A percentile compares a stretch with the other conserved stretches of the same genome.
Conservation (phyloP, 2,888 invertebrate species). For the Tetanocera ferruginea region DNA sequence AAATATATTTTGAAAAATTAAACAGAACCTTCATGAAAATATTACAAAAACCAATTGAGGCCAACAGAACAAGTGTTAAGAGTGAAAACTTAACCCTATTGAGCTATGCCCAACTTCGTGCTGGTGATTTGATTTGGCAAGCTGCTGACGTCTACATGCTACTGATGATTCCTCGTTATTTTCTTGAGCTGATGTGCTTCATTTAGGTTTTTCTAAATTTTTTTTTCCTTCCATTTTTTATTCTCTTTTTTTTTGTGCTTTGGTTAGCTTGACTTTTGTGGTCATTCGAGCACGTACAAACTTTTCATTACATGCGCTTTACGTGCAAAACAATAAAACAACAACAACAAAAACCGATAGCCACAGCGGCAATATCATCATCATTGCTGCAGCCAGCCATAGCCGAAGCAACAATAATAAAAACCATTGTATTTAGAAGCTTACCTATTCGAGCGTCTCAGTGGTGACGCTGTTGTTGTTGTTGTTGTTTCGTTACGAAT, state of each 20-base stretch:
- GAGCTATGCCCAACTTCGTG: too few relatives aligned
- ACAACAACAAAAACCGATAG: conserved; percentile 7
- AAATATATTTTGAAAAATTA: too few relatives aligned
- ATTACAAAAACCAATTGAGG: too few relatives aligned
- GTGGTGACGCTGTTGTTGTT: background rate
- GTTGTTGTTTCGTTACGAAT: background rate
- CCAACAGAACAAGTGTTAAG: too few relatives aligned
- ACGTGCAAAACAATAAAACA: conserved; percentile 22
- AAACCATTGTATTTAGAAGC: background rate
- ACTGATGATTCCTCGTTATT: too few relatives aligned
- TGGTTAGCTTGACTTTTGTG: conserved; percentile 26
- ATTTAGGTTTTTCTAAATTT: background rate
- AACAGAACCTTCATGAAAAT: too few relatives aligned
- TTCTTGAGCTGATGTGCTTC: background rate
- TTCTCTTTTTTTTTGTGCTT: background rate
- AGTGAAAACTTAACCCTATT: too few relatives aligned
- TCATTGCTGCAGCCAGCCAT: conserved; percentile 24
- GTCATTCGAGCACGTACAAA: conserved; percentile 41
- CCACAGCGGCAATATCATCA: conserved; percentile 20
- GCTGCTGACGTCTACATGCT: too few relatives aligned
- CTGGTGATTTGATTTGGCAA: too few relatives aligned
- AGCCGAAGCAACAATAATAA: conserved; percentile 9
- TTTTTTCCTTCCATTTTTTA: background rate
- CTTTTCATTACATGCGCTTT: conserved; percentile 38
- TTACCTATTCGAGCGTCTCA: too few relatives aligned